These are phyloP conservation scores for Hypanus sabinus DNA, from an alignment of 2,113 vertebrate genomes.

Conservation along the genomic window DNA sequence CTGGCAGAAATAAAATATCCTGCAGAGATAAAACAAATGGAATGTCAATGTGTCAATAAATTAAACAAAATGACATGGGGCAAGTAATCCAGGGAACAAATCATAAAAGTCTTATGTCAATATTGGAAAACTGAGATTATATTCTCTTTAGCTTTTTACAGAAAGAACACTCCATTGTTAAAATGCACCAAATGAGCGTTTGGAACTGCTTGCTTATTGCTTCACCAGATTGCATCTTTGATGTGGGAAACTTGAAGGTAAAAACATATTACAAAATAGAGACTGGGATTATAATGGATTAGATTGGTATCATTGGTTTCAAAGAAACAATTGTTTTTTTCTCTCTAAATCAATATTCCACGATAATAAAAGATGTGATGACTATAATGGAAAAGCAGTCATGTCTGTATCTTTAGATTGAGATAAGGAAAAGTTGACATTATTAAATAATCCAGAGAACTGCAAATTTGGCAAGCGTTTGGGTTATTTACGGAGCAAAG, in stretches of 20 bases:
- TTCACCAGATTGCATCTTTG: background rate
- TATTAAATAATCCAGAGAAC: constrained; percentile 1
- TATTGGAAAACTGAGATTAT: background rate
- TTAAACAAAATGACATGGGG: background rate
- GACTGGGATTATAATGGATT: background rate
- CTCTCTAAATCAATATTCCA: background rate
- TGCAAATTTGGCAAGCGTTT: constrained; percentile 7
- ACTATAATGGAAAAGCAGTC: constrained; percentile 25
- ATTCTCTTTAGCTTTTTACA: background rate
- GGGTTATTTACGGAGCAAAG: constrained; percentile 10
- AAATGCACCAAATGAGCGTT: background rate
- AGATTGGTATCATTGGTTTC: background rate
- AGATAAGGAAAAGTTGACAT: background rate
- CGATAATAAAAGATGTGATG: background rate
- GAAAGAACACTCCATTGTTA: background rate
- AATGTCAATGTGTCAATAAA: background rate
- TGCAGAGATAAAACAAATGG: background rate
- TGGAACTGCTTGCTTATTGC: background rate
- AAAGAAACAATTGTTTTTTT: background rate
- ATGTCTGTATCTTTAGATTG: background rate
- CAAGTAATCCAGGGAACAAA: background rate
- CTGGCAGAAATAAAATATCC: too few species aligned
- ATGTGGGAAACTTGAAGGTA: background rate
- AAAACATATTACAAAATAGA: background rate
- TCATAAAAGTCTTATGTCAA: background rate